These are phyloP conservation scores for Montipora cactus DNA, from an alignment of 64 coral and sea anemone species.

Conservation along the genomic window DNA sequence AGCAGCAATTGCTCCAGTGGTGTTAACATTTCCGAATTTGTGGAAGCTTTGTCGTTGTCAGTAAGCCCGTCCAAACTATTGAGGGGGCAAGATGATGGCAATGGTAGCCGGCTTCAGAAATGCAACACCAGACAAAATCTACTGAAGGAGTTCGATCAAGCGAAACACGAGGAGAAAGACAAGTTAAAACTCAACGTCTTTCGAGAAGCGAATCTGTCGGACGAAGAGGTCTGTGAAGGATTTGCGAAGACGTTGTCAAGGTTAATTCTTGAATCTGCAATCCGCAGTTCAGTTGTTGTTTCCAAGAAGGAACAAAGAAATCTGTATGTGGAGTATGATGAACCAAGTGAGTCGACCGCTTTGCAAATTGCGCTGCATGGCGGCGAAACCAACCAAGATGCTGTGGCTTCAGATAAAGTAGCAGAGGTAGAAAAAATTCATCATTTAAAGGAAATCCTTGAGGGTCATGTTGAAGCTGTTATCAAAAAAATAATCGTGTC, in stretches of 20 bases:
- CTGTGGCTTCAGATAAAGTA: too few relatives aligned
- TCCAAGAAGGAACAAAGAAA: background rate
- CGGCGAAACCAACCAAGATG: background rate
- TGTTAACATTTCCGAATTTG: constrained; percentile 24
- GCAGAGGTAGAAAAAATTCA: background rate
- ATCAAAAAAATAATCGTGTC: background rate
- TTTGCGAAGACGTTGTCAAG: constrained; percentile 46
- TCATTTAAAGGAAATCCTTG: background rate
- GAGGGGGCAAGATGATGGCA: background rate
- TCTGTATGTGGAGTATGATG: background rate
- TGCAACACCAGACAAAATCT: constrained; percentile 16
- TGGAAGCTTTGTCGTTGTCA: constrained; percentile 27
- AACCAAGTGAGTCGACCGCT: background rate
- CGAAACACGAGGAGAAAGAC: background rate
- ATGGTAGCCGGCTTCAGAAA: background rate
- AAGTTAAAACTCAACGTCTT: background rate
- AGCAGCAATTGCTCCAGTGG: background rate
- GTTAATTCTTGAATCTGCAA: constrained; percentile 19
- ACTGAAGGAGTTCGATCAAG: constrained; percentile 1
- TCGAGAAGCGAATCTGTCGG: background rate
- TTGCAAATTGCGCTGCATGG: background rate
- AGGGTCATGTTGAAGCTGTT: background rate
- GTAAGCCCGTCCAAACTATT: background rate
- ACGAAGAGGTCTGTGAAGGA: constrained; percentile 20
- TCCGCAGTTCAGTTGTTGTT: background rate